phyloP scores from a whole-genome alignment of 1,140 invertebrate species.

The Pseudoatta argentina region DNA sequence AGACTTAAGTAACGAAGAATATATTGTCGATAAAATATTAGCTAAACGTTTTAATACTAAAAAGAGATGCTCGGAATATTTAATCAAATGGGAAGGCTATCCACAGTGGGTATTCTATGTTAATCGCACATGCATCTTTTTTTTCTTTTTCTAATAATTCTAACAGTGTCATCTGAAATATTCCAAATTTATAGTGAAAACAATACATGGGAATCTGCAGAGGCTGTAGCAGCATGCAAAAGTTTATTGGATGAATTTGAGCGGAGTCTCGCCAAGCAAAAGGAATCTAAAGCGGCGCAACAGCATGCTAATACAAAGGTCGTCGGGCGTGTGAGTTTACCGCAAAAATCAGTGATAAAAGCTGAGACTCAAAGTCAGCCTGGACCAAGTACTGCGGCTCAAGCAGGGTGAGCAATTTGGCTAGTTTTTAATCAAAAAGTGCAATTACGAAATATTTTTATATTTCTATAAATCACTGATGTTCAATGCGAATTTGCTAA shows the following conservation, averaged over 20 bases:
- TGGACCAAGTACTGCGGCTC: conserved; percentile 83
- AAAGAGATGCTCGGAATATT: conserved; percentile 92
- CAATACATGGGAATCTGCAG: conserved; percentile 93
- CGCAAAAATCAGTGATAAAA: conserved; percentile 81
- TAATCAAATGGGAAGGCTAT: conserved; percentile 94
- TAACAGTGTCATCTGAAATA: not conserved
- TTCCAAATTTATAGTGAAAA: conserved; percentile 87
- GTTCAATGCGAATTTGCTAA: conserved; percentile 5
- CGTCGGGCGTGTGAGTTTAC: conserved; percentile 79
- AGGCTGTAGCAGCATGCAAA: conserved; percentile 91
- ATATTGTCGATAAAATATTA: conserved; percentile 92
- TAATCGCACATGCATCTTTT: not conserved
- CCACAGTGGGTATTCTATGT: conserved; percentile 87
- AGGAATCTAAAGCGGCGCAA: conserved; percentile 88
- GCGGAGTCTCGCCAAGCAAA: conserved; percentile 91
- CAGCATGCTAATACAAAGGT: conserved; percentile 83
- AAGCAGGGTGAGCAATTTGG: conserved; percentile 79
- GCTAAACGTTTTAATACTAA: conserved; percentile 93
- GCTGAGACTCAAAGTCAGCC: conserved; percentile 79
- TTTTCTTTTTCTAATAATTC: not conserved
- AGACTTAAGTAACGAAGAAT: conserved; percentile 88
- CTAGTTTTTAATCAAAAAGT: conserved; percentile 14
- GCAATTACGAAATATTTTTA: not conserved
- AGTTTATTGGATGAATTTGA: conserved; percentile 92
- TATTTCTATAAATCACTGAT: not conserved